phyloP scores from a whole-genome alignment of 2,113 vertebrate genomes.

The Seriola aureovittata region DNA sequence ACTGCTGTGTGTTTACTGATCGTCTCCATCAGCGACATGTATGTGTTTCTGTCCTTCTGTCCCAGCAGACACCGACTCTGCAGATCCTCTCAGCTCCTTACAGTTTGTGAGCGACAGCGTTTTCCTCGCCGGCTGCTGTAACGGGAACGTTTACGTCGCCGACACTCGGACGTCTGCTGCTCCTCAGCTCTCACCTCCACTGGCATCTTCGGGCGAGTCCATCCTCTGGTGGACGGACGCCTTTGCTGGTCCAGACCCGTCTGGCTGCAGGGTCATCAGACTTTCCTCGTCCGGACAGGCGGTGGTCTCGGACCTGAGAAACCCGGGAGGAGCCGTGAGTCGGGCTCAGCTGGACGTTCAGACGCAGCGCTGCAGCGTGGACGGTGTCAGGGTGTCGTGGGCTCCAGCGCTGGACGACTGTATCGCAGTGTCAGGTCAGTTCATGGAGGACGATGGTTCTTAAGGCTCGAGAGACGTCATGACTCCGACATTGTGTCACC shows the following conservation, averaged over 20 bases:
- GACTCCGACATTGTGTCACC: no score
- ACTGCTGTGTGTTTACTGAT: not conserved
- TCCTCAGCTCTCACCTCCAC: slow-evolving; percentile 45
- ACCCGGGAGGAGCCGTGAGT: slow-evolving; percentile 58
- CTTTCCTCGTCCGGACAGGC: slow-evolving; percentile 83
- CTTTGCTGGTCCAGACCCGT: not conserved
- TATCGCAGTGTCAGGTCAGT: slow-evolving; percentile 89
- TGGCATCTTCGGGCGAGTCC: not conserved
- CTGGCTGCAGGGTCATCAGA: slow-evolving; percentile 71
- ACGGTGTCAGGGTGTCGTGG: slow-evolving; percentile 86
- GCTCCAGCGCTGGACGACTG: slow-evolving; percentile 85
- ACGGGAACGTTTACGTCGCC: slow-evolving; percentile 82
- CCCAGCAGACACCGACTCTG: slow-evolving; percentile 53
- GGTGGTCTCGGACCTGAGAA: slow-evolving; percentile 84
- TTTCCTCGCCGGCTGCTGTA: slow-evolving; percentile 82
- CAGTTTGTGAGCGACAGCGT: slow-evolving; percentile 80
- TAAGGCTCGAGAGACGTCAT: no score
- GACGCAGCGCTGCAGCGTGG: not conserved
- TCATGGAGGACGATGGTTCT: no score
- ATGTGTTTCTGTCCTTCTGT: not conserved
- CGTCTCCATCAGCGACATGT: no score
- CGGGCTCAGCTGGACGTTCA: slow-evolving; percentile 75
- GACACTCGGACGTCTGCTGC: slow-evolving; percentile 81
- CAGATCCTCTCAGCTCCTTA: slow-evolving; percentile 83
- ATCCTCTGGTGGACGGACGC: slow-evolving; percentile 82